Evolutionary conservation across 2,888 invertebrate species (phyloP), one percentile per base, ranked within the genome.

Genomic region (Emmelina monodactyla): DNA sequence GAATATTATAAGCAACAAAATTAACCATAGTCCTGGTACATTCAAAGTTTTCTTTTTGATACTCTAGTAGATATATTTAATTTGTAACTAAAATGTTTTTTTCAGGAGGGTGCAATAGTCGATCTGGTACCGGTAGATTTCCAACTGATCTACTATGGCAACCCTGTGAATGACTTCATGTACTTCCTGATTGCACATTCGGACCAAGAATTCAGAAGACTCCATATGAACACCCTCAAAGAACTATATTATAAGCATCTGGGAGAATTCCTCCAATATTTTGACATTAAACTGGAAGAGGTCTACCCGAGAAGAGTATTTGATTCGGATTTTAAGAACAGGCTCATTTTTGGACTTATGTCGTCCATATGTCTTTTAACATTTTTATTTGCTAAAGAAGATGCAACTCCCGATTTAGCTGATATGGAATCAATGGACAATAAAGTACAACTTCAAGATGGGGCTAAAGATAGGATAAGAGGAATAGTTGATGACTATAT

Each of bases 401-500:
- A 55, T 3, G 46, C 51, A 9, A 33, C 46, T 0, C 53, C 58
- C 0, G 55, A 54, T 40, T 14, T 58, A 0, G 39, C 49, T 1
- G 51, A 50, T 11, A 50, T 51, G 3, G 38, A 44, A n/a, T 9
- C 55, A 6, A 16, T 37, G 6, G 46, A 48, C 7, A 13, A 53
- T 1, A 35, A 41, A 0, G 40, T 57, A 2, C 46, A 38, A 5
- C 16, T 53, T 1, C 47, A 58, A 37, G 46, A 47, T 4, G 44
- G 38, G 14, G 54, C 46, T 33, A 48, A 45, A 3, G 44, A 45
- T 0, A 51, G 52, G 11, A 35, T 60, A 14, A 37, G 37, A 9
- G 61, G 49, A 3, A 42, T 51, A 3, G 38, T 62, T 11, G 49
- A 59, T 31, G 62, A 63, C 30, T 61, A 55, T 37, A 42, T 55